Base-by-base conservation (phyloP, 2,113 vertebrate genomes). In the Pangasianodon hypophthalmus region DNA sequence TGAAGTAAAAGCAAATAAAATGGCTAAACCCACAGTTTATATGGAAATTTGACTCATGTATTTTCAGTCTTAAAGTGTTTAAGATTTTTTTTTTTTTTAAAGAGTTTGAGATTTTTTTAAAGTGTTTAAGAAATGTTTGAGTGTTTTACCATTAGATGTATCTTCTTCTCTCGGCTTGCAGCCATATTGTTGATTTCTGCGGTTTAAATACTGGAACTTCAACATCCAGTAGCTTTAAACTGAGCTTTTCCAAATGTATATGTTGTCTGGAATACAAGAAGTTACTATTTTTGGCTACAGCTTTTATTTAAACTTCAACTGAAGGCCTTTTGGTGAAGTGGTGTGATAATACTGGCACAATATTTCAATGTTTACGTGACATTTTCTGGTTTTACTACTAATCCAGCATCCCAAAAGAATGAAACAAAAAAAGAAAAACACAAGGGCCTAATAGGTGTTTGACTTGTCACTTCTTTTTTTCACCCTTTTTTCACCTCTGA, bases 371-470 rank as follows among this genome's bases (percentile, higher is more conserved):
- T 60, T 58, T 56, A 48, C 13, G n/a, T 48, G 50, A 83, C 77
- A 80, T 24, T n/a, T 80, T 80, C 41, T 37, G 19, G 75, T 86
- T 82, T 90, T 81, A 83, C 50, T 75, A 41, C 64, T 69, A 67
- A 69, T 64, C 48, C 4, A 7, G 32, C 26, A 3, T 29, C 46
- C 4, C 37, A 52, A 75, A 48, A 18, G 26, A 52, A 77, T 8
- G 24, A 71, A n/a, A n/a, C 1, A 0, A 19, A 10, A 19, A 26
- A 80, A 80, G 26, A 18, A 18, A 26, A 77, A 46, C 21, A 9
- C 69, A 21, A 73, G 16, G 41, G 3, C 46, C 24, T 29, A 79
- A 79, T 48, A 50, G 75, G 44, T 1, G 6, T 48, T 79, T 48
- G 10, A 79, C 10, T 44, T 24, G 18, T 44, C 71, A 37, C 37